phyloP scores from a whole-genome alignment of 64 coral and sea anemone genomes.

The Acropora yongei region DNA sequence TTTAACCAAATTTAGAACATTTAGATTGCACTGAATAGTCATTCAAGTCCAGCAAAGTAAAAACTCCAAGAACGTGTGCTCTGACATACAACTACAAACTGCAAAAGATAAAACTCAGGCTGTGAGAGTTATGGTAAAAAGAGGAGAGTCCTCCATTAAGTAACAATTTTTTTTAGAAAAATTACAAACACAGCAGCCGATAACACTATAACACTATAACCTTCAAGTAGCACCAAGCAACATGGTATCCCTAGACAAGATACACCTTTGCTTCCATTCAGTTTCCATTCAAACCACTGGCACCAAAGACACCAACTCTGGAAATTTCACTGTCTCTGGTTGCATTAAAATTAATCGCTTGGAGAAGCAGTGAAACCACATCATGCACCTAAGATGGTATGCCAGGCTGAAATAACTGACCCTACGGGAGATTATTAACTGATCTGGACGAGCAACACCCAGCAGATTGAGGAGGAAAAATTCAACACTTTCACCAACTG shows the following conservation, averaged over 20 bases:
- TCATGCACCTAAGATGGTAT: not conserved
- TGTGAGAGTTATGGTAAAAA: not conserved
- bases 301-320: conserved; percentile 25
- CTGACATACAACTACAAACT: not conserved
- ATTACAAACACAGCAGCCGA: not conserved
- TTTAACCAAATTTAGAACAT: too few relatives aligned
- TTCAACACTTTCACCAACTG: not conserved
- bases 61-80: not conserved
- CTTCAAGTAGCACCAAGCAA: not conserved
- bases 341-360: conserved; percentile 13
- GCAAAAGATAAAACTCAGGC: not conserved
- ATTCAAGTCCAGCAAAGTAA: not conserved
- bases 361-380: not conserved
- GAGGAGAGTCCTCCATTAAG: not conserved
- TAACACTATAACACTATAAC: not conserved
- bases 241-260: not conserved
- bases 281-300: not conserved
- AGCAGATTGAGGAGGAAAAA: not conserved
- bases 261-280: not conserved
- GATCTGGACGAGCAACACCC: not conserved
- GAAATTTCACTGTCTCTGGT: conserved; percentile 20
- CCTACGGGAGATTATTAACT: not conserved
- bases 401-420: not conserved
- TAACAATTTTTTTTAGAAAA: not conserved
- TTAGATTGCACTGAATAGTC: not conserved